These are phyloP conservation scores for Ginglymostoma cirratum DNA, from an alignment of 2,113 vertebrate genomes.

Conservation along the genomic window DNA sequence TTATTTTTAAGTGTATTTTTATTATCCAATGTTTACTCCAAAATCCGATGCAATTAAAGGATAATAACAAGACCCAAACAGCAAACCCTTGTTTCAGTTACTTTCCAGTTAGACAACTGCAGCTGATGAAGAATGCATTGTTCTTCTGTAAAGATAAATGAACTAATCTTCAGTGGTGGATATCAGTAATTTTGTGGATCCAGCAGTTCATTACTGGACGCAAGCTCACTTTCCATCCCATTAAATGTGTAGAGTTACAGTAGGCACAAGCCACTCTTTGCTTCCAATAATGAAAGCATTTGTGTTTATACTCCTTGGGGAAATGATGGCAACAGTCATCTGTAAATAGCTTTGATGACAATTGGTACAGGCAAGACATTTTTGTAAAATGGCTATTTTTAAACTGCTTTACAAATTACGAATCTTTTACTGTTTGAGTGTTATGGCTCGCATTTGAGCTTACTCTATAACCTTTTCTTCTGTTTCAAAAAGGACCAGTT, in stretches of 20 bases:
- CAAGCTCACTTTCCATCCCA: neutral
- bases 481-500: neutral
- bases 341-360: neutral
- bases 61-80: neutral
- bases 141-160: neutral
- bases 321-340: neutral
- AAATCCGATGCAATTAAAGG: neutral
- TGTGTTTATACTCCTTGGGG: neutral
- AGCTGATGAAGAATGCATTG: neutral
- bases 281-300: conserved; percentile 8
- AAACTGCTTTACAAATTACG: neutral
- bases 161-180: neutral
- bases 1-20: neutral
- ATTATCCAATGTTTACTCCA: neutral
- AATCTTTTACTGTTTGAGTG: neutral
- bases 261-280: neutral
- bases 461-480: neutral
- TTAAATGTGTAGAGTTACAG: neutral
- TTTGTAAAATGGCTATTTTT: neutral
- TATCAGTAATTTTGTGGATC: neutral
- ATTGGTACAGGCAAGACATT: neutral
- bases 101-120: neutral
- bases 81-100: neutral
- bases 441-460: neutral
- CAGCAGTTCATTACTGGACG: neutral